Evolutionary conservation across 2,113 vertebrate species (phyloP), one percentile per base, ranked within the genome.

Genomic region (Pachycephala philippinensis): DNA sequence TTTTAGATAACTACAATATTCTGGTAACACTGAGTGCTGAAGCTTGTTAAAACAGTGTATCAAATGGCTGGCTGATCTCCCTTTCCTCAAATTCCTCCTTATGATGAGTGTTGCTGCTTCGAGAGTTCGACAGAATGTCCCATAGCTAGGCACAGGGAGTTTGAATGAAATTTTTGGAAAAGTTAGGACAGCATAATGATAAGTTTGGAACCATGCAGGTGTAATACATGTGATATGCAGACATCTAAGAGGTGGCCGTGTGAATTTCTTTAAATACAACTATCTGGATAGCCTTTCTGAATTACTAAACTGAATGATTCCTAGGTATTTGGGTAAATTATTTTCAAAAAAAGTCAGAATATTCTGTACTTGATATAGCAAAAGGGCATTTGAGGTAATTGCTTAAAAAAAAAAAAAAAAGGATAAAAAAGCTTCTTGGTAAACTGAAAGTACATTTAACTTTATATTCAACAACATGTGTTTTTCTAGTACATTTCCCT

Each of bases 401-500:
- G 5, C 10, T 40, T 20, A 7, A n/a, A n/a, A n/a, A 2, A 8
- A 35, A 53, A 45, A 71, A 54, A 39, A 19, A 13, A 17, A 23
- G 61, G 13, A 49, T 53, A 4, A 66, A 71, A 83, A 80, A 24
- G 10, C 44, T 74, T 85, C 33, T 31, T 63, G 33, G 39, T 39
- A 94, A 84, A 65, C 30, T 70, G 52, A 81, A 87, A 87, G 33
- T 63, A 59, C 12, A 66, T 80, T 87, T 47, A 78, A 85, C 52
- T 95, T 95, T 39, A 77, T 81, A 75, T 78, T 77, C 49, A 75
- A 74, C 10, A 92, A 76, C 47, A 50, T 54, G 19, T 79, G 37
- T 88, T 95, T 94, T 94, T 61, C 87, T 47, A 82, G 61, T 79
- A 75, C 53, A 57, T 91, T 95, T 69, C 31, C 26, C 72, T 82